Evolutionary conservation across 2,797 vertebrate genomes (phyloP).

Genomic region (Amazonetta brasiliensis): DNA sequence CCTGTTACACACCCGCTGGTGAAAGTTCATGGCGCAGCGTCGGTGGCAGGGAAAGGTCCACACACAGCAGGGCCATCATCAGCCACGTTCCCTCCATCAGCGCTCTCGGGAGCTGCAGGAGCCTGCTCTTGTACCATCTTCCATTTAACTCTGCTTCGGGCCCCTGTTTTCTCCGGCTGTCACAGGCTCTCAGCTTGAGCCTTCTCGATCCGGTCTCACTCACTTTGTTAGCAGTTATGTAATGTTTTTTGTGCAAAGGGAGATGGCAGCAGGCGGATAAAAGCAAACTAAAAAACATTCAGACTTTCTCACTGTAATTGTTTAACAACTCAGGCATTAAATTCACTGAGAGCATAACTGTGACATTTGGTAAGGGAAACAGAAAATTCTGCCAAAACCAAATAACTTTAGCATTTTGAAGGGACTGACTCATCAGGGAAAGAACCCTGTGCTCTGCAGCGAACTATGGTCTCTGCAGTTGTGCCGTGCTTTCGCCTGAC

Average conservation of each 20-base stretch:
- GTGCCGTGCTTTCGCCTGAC: not conserved
- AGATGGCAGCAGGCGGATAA: not conserved
- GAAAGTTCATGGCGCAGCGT: not conserved
- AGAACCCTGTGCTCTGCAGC: not conserved
- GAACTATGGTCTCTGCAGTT: not conserved
- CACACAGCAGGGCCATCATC: not conserved
- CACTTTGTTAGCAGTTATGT: not conserved
- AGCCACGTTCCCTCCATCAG: rapidly evolving
- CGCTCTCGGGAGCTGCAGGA: not conserved
- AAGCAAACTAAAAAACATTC: not conserved
- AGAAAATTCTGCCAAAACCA: slow-evolving; percentile 48
- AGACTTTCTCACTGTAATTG: not conserved
- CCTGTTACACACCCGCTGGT: not conserved
- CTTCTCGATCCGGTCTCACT: not conserved
- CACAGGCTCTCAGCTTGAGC: not conserved
- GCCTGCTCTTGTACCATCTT: not conserved
- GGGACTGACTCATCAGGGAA: slow-evolving; percentile 36
- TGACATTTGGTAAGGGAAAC: slow-evolving; percentile 45
- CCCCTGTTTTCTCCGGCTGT: not conserved
- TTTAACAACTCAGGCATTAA: slow-evolving; percentile 32
- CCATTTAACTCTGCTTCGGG: not conserved
- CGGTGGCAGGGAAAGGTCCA: not conserved
- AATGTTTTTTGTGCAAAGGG: not conserved
- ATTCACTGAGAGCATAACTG: not conserved
- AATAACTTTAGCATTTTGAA: slow-evolving; percentile 37